Evolutionary conservation across 2,888 invertebrate genomes (phyloP), one percentile per base, ranked within the genome.

Genomic region (Aphidoletes aphidimyza): DNA sequence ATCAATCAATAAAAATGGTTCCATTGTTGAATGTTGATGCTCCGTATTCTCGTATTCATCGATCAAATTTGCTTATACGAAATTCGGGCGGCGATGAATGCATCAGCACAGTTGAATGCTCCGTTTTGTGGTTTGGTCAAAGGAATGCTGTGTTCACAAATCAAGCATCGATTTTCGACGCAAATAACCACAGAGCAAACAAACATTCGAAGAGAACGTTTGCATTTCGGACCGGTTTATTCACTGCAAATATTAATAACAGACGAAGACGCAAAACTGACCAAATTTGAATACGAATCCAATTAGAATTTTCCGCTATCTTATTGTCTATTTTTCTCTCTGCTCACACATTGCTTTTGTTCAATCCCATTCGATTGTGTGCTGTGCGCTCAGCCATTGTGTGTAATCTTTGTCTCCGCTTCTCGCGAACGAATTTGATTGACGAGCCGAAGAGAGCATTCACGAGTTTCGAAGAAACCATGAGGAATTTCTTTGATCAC

Each of bases 261-360:
- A 37, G 37, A 3, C 37, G 2, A 37, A 81, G n/a, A 37, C 1
- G 37, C 8, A 81, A n/a, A 69, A n/a, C 11, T 14, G 30, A 14
- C 69, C 69, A 69, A 69, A 81, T 81, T 81, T 81, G 37, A 81
- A 81, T 81, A 37, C 37, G 37, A 81, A 81, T 81, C 81, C 81
- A 81, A 81, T 81, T 81, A 81, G 37, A 81, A 37, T 81, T 81
- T 37, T 81, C 81, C 37, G 81, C 37, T 81, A 81, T 81, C 36
- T 37, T 81, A n/a, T 81, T 81, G 36, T 81, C 81, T 81, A 81
- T 37, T 81, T 69, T 81, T 81, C n/a, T 81, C 37, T 36, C 37
- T 14, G 69, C 30, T 11, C 8, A 30, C 69, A 54, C 78, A 81
- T 19, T 37, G 39, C 37, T n/a, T 17, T 37, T 81, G 36, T 81